Conservation (phyloP, 2,113 vertebrate genomes). For the Procavia capensis region DNA sequence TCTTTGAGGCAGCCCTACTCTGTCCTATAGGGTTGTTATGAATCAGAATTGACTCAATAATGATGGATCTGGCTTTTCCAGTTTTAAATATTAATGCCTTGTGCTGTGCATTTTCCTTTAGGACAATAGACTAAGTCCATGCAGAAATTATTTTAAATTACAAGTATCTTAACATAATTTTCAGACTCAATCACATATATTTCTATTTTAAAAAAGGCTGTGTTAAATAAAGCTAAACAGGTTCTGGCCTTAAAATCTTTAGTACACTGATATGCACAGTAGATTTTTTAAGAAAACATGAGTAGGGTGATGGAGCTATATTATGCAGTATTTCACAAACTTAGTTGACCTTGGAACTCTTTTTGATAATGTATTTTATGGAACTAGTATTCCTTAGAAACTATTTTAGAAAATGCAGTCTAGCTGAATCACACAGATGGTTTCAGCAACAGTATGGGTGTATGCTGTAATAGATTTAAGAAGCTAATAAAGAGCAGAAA, state of each 20-base stretch:
- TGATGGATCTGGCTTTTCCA: too few species aligned
- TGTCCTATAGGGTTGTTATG: too few species aligned
- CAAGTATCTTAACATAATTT: too few species aligned
- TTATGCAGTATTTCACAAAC: neutral
- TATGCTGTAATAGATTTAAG: too few species aligned
- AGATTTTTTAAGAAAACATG: neutral
- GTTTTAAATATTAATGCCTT: neutral
- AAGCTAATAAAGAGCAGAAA: too few species aligned
- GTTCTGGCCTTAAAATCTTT: neutral
- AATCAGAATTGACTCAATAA: too few species aligned
- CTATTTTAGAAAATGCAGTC: neutral
- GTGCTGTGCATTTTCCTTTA: neutral
- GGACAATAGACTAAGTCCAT: neutral
- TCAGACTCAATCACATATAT: too few species aligned
- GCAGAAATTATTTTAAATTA: constrained; percentile 16
- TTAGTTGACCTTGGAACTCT: neutral
- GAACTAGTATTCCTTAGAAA: neutral
- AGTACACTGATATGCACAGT: neutral
- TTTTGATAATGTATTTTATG: neutral
- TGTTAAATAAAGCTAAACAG: neutral
- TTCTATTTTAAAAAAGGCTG: neutral
- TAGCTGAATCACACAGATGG: neutral
- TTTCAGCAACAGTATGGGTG: too few species aligned
- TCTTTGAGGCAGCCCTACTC: too few species aligned
- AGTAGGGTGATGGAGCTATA: neutral